Evolutionary conservation across 2,113 vertebrate genomes (phyloP), one percentile per base, ranked within the genome.

Genomic region (Pterocles gutturalis): DNA sequence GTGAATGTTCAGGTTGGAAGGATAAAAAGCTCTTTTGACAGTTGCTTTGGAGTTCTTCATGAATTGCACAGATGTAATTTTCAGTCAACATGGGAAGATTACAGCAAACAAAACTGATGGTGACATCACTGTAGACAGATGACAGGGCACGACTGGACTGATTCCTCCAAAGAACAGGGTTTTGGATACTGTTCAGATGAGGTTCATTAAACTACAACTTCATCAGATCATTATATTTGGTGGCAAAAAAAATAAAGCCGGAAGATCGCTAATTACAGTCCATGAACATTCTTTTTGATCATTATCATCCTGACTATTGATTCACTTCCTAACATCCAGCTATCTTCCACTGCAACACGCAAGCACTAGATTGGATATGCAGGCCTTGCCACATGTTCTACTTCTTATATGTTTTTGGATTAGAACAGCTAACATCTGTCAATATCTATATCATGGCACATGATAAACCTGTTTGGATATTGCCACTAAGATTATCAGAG

Each of bases 51-150:
- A 93, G 43, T 60, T 87, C 38, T 94, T 89, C 13, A 62, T 89
- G 26, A 94, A 90, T 96, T 97, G 97, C 80, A 62, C 14, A 82
- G 82, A 71, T 55, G 25, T 24, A 87, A 54, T 83, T 94, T 94
- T 93, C 75, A 92, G 89, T 83, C 76, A 65, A 41, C 55, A 62
- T 5, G 45, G 76, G 69, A 78, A 94, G 57, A 77, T 75, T 55
- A 79, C 43, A 57, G 33, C 49, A 70, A 94, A 93, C 17, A 96
- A 91, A 49, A 64, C n/a, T 4, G 3, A 10, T 34, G n/a, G 33
- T 24, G 43, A 43, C 53, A 21, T 31, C 62, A 38, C 25, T n/a
- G 33, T 15, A 73, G 69, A 60, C 31, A 92, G 84, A 76, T 60
- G 71, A 91, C 71, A 89, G 61, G 14, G 12, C 66, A 46, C 18